Conservation (phyloP, 2,888 invertebrate genomes). For the Oxyteleia sp. region DNA sequence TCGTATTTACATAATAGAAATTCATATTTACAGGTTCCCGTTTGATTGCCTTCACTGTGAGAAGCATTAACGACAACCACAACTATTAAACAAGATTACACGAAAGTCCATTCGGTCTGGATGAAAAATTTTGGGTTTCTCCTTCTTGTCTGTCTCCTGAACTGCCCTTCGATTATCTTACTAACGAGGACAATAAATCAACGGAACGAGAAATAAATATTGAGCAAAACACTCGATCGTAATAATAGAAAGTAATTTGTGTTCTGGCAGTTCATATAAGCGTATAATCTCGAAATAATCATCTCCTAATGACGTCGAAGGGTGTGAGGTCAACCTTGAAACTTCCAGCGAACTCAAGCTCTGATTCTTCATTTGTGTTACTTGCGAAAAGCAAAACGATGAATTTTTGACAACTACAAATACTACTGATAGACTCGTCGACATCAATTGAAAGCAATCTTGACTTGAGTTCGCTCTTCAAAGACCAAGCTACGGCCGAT, state of each 20-base stretch:
- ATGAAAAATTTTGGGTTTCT: too few species aligned
- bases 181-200: too few species aligned
- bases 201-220: neutral
- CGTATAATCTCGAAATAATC: conserved; percentile 22
- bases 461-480: neutral
- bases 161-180: too few species aligned
- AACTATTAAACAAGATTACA: too few species aligned
- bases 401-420: too few species aligned
- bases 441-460: too few species aligned
- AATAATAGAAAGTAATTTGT: conserved; percentile 34
- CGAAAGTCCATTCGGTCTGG: too few species aligned
- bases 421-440: too few species aligned
- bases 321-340: neutral
- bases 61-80: neutral
- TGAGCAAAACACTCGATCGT: conserved; percentile 19
- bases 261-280: conserved; percentile 30
- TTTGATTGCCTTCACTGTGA: neutral
- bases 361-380: too few species aligned
- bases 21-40: conserved; percentile 13
- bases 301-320: neutral
- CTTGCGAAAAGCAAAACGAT: too few species aligned
- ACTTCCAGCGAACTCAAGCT: too few species aligned
- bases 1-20: conserved; percentile 10
- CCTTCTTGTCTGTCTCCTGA: too few species aligned
- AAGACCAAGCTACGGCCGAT: neutral